A percentile compares a stretch with the other conserved stretches of the same genome.
Evolutionary conservation across 2,797 vertebrate species (phyloP).

Genomic region (Halcyon smyrnensis): DNA sequence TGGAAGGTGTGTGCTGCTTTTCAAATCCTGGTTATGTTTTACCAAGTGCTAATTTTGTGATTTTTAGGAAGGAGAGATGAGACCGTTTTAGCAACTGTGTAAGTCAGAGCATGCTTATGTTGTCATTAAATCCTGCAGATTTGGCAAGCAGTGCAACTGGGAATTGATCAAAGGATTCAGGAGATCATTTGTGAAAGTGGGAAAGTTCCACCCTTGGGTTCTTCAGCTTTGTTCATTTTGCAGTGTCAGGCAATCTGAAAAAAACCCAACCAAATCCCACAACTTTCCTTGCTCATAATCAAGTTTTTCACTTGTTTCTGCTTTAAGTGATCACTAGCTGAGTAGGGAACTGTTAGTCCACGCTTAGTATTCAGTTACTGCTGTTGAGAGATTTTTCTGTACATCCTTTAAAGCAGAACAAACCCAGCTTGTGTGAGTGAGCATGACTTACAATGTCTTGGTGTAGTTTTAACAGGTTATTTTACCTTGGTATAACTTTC

Average conservation of each 20-base stretch:
- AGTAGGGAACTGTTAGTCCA: background rate
- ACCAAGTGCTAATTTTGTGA: background rate
- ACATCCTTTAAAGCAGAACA: background rate
- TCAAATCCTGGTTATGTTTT: rapidly evolving
- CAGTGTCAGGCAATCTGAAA: background rate
- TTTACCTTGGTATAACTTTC: background rate
- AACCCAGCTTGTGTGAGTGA: background rate
- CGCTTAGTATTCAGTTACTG: rapidly evolving
- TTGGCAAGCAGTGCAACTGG: background rate
- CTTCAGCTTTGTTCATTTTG: background rate
- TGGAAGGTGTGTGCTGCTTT: slow-evolving; percentile 88
- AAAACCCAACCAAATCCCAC: background rate
- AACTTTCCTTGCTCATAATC: background rate
- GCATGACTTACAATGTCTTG: too few relatives aligned
- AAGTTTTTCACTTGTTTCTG: background rate
- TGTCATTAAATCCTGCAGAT: background rate
- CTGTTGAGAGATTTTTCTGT: background rate
- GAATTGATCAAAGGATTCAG: background rate
- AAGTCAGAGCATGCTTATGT: background rate
- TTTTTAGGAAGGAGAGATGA: background rate
- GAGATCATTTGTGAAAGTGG: background rate
- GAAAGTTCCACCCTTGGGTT: background rate
- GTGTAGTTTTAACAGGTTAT: background rate
- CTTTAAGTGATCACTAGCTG: background rate
- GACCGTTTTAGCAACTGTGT: rapidly evolving